Percentiles rank a stretch among this genome's conserved stretches.
Conservation (phyloP, 2,888 invertebrate genomes). For the Diabrotica balteata region DNA sequence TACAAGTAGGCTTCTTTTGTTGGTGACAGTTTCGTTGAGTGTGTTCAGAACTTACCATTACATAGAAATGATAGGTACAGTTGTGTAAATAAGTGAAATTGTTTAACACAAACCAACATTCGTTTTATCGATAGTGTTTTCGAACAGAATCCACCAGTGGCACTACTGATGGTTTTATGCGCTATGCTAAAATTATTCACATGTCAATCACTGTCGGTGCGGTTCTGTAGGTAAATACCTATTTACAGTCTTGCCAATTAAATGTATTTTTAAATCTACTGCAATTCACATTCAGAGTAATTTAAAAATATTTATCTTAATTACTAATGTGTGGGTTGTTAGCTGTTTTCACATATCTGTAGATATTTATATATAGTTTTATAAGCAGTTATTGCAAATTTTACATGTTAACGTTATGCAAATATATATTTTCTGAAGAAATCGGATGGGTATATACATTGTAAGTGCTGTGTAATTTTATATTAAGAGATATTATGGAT, state of each 20-base stretch:
- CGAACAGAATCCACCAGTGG: too few species aligned
- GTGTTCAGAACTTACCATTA: too few species aligned
- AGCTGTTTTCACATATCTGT: neutral
- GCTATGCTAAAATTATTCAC: neutral
- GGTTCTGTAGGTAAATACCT: neutral
- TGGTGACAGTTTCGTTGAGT: too few species aligned
- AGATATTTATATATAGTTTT: slow-evolving; percentile 3
- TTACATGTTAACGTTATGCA: neutral
- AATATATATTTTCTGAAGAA: neutral
- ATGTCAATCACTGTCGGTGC: too few species aligned
- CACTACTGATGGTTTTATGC: too few species aligned
- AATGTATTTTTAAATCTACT: neutral
- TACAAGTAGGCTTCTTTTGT: too few species aligned
- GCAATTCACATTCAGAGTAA: slow-evolving; percentile 8
- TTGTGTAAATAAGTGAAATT: too few species aligned
- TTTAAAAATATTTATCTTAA: neutral
- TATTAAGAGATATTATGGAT: neutral
- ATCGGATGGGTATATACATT: neutral
- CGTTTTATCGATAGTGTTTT: too few species aligned
- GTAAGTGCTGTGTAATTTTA: slow-evolving; percentile 5
- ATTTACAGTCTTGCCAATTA: slow-evolving; percentile 17
- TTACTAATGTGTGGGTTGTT: neutral
- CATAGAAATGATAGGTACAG: too few species aligned
- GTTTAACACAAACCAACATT: too few species aligned
- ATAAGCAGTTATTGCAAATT: neutral